Conservation (phyloP, 2,113 vertebrate genomes). For the Hippocampus barbouri region DNA sequence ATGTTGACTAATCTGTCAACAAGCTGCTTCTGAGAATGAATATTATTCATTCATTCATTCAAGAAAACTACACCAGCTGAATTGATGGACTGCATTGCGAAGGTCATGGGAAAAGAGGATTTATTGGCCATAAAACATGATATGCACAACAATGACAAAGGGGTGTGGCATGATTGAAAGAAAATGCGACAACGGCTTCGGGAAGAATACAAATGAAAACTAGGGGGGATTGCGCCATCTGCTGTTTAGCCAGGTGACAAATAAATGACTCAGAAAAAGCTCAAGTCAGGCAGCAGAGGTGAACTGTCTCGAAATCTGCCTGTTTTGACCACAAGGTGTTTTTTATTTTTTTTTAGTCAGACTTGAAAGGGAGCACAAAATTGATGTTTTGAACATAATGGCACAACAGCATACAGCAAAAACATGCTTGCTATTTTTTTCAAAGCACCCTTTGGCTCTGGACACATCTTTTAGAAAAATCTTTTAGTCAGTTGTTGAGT, state of each 20-base stretch:
- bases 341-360: neutral
- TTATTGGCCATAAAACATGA: neutral
- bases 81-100: neutral
- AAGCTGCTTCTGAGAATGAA: neutral
- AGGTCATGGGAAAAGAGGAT: neutral
- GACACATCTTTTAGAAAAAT: neutral
- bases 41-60: neutral
- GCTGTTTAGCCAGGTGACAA: constrained; percentile 9
- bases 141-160: neutral
- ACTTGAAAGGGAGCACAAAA: neutral
- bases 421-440: neutral
- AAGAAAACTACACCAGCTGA: neutral
- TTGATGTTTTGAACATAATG: neutral
- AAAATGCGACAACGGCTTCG: constrained; percentile 1
- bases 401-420: neutral
- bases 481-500: neutral
- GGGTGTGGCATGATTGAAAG: constrained; percentile 8
- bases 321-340: neutral
- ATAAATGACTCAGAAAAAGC: neutral
- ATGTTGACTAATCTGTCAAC: neutral
- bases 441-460: neutral
- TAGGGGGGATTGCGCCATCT: constrained; percentile 18
- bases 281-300: neutral
- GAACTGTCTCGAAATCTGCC: neutral
- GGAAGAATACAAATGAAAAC: neutral